Evolutionary conservation across 1,140 invertebrate species (phyloP).

Genomic region (Drosophila grimshawi): DNA sequence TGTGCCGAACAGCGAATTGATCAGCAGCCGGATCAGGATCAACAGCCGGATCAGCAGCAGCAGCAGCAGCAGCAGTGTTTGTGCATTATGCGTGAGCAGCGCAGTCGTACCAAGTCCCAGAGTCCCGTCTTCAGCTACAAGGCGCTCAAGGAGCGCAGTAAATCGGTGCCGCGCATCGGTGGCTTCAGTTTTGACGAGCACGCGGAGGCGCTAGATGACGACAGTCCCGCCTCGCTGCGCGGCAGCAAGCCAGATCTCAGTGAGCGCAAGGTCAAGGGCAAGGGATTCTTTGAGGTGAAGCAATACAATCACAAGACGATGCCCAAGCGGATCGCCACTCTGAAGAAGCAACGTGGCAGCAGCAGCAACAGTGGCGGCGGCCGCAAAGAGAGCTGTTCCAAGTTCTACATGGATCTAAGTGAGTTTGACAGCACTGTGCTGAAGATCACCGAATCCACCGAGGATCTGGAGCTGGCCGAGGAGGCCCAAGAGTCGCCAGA

Average conservation of each 20-base stretch:
- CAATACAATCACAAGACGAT: constrained; percentile 88
- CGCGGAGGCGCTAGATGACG: constrained; percentile 55
- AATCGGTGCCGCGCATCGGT: constrained; percentile 78
- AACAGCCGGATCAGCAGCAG: not conserved
- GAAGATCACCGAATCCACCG: constrained; percentile 87
- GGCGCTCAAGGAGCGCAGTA: constrained; percentile 80
- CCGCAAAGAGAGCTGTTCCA: constrained; percentile 85
- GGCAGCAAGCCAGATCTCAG: constrained; percentile 73
- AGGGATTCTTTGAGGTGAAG: constrained; percentile 85
- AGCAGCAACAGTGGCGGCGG: constrained; percentile 84
- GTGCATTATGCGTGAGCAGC: constrained; percentile 59
- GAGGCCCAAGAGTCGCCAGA: constrained; percentile 46
- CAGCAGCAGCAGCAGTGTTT: constrained; percentile 31
- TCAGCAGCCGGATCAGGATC: constrained; percentile 21
- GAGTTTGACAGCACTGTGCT: constrained; percentile 85
- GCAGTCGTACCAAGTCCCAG: constrained; percentile 68
- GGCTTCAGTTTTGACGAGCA: constrained; percentile 64
- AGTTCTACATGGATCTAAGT: constrained; percentile 88
- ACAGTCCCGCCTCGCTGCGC: constrained; percentile 61
- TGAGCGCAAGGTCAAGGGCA: constrained; percentile 70
- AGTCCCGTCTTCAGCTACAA: constrained; percentile 74
- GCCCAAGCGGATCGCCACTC: constrained; percentile 88
- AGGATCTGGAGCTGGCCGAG: constrained; percentile 85
- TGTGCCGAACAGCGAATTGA: constrained; percentile 22
- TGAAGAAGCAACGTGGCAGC: constrained; percentile 87